phyloP scores from a whole-genome alignment of 1,140 invertebrate genomes.

The Leptoteleia sp. region DNA sequence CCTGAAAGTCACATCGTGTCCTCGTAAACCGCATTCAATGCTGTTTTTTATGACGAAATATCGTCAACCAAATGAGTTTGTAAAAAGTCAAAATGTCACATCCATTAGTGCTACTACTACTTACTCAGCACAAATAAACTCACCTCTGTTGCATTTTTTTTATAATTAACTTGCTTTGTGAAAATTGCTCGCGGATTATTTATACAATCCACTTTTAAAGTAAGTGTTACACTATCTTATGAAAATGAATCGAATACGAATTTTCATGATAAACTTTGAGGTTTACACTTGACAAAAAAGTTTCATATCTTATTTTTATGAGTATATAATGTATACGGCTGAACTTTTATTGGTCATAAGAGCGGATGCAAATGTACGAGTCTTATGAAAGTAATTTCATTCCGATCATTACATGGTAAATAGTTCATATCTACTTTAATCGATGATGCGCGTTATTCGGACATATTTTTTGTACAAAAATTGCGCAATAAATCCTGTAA shows the following conservation, averaged over 20 bases:
- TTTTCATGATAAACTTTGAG: slow-evolving; percentile 16
- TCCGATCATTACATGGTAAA: neutral
- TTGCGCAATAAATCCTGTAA: neutral
- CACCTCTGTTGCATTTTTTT: slow-evolving; percentile 25
- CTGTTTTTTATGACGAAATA: too few species aligned
- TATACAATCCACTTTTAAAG: slow-evolving; percentile 7
- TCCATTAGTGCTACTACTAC: slow-evolving; percentile 8
- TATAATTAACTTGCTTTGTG: slow-evolving; percentile 7
- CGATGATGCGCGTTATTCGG: too few species aligned
- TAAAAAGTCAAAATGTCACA: slow-evolving; percentile 28
- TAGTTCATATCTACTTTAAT: neutral
- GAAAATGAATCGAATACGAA: slow-evolving; percentile 17
- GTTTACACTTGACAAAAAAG: slow-evolving; percentile 7
- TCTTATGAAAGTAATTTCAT: too few species aligned
- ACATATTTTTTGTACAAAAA: too few species aligned
- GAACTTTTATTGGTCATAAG: too few species aligned
- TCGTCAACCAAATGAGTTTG: slow-evolving; percentile 16
- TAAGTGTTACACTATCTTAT: slow-evolving; percentile 28
- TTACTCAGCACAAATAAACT: slow-evolving; percentile 6
- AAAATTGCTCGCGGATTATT: slow-evolving; percentile 12
- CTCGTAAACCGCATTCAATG: too few species aligned
- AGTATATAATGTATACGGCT: too few species aligned
- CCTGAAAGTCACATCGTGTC: too few species aligned
- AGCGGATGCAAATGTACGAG: too few species aligned
- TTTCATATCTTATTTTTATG: neutral